These are phyloP conservation scores for Triplophysa dalaica DNA, from an alignment of 2,113 vertebrate species.

Conservation along the genomic window DNA sequence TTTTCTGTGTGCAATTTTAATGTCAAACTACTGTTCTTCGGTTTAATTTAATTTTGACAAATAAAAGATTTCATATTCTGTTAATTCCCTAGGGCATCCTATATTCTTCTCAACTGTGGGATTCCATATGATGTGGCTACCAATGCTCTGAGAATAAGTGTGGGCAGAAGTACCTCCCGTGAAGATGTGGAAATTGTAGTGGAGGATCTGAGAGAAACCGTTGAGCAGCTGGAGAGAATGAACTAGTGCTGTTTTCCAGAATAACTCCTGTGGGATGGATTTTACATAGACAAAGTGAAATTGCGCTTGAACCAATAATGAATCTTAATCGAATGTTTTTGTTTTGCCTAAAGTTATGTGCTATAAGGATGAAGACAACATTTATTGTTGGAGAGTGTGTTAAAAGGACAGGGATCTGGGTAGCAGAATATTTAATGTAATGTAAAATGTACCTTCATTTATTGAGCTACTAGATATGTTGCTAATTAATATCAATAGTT, in stretches of 20 bases:
- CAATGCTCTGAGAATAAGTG: constrained; percentile 87
- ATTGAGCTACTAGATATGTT: neutral
- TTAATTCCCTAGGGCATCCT: constrained; percentile 80
- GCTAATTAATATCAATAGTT: neutral
- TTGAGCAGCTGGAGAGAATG: constrained; percentile 72
- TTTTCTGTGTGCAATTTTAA: too few relatives aligned
- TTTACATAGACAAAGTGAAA: neutral
- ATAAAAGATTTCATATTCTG: neutral
- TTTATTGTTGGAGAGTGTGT: neutral
- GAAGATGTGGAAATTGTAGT: constrained; percentile 84
- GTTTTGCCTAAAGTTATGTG: neutral
- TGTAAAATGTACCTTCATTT: neutral
- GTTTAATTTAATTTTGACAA: too few relatives aligned
- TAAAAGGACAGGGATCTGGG: neutral
- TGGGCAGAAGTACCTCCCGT: constrained; percentile 81
- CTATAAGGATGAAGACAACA: neutral
- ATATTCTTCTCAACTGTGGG: constrained; percentile 86
- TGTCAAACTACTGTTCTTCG: too few relatives aligned
- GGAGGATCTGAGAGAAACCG: constrained; percentile 82
- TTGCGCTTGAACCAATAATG: neutral
- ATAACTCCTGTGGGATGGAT: neutral
- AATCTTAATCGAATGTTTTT: neutral
- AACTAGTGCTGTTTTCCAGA: constrained; percentile 52
- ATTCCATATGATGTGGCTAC: constrained; percentile 77
- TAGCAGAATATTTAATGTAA: neutral